Base-by-base conservation (phyloP, 2,113 vertebrate species). In the Epinephelus fuscoguttatus region DNA sequence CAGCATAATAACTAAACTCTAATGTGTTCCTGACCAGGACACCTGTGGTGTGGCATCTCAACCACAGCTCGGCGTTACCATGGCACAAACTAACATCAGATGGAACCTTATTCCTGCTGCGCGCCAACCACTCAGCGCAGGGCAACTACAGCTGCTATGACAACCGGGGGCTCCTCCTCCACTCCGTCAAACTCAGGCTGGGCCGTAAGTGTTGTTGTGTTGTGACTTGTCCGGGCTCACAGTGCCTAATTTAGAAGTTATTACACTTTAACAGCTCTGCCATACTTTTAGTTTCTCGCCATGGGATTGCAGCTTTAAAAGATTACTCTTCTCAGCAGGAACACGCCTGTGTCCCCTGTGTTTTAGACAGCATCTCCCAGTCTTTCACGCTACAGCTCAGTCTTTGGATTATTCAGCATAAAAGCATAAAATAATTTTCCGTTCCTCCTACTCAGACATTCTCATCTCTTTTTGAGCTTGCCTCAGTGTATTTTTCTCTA, bases 101-200 rank as follows among this genome's bases (percentile, higher is more conserved):
- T n/a, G 94, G 94, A 49, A 70, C 81, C 0, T 90, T 96, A 62
- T 81, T 93, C 7, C 91, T 96, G 60, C 81, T 89, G 62, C 89
- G 89, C 21, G 84, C 84, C 45, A 77, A 87, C 52, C 93, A 45
- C 49, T 84, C 93, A 1, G 93, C 94, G 15, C 95, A 96, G 87
- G 96, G 96, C 66, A 87, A 94, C 91, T 96, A 96, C 93, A 96
- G 95, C 92, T 96, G 96, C 89, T 90, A 95, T 56, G 89, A 95
- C 78, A 30, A 76, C 81, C 86, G 21, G 3, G 94, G 94, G 42
- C 56, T 79, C 40, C 87, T 94, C 81, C 89, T 95, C 40, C 88
- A 88, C 70, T 88, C 90, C 2, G 68, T 93, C 86, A 88, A 15
- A 70, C 93, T 96, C 55, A 78, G 77, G 13, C 94, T 96, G 72